phyloP scores from a whole-genome alignment of 2,888 invertebrate species.

The Trisateles emortualis region DNA sequence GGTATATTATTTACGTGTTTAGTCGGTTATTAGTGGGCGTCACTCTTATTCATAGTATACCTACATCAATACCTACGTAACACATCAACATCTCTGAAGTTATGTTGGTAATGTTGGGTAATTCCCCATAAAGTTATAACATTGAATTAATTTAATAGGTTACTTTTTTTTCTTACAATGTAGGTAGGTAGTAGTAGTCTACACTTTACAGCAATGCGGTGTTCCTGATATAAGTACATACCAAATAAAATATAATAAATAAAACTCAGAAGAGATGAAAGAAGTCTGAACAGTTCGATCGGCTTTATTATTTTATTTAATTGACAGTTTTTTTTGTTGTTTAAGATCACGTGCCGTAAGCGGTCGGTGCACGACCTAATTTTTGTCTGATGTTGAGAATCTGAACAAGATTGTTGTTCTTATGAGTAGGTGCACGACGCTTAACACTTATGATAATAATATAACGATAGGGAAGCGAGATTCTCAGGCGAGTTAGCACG shows the following conservation, averaged over 20 bases:
- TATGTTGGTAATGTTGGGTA: no score
- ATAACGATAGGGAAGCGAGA: constrained; percentile 8
- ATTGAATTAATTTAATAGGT: not conserved
- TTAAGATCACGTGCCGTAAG: constrained; percentile 31
- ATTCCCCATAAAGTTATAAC: constrained; percentile 34
- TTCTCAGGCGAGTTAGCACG: not conserved
- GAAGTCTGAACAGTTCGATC: constrained; percentile 21
- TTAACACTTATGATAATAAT: constrained; percentile 19
- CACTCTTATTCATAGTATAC: no score
- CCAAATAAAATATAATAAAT: no score
- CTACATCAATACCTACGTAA: constrained; percentile 20
- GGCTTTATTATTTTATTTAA: constrained; percentile 36
- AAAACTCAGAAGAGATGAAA: no score
- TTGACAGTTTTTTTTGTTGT: constrained; percentile 28
- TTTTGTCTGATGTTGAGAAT: constrained; percentile 28
- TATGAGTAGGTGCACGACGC: constrained; percentile 3
- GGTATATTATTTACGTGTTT: constrained; percentile 37
- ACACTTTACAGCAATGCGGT: no score
- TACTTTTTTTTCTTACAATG: constrained; percentile 10
- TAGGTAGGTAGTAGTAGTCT: no score
- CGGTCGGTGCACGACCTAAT: constrained; percentile 40
- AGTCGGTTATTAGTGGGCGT: constrained; percentile 42
- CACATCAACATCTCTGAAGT: constrained; percentile 5
- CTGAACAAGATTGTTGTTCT: constrained; percentile 19
- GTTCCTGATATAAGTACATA: no score